Percentiles rank a stretch among this genome's conserved stretches.
These are phyloP conservation scores for Poeciliopsis gracilis DNA, from an alignment of 2,797 vertebrate species.

Conservation along the genomic window DNA sequence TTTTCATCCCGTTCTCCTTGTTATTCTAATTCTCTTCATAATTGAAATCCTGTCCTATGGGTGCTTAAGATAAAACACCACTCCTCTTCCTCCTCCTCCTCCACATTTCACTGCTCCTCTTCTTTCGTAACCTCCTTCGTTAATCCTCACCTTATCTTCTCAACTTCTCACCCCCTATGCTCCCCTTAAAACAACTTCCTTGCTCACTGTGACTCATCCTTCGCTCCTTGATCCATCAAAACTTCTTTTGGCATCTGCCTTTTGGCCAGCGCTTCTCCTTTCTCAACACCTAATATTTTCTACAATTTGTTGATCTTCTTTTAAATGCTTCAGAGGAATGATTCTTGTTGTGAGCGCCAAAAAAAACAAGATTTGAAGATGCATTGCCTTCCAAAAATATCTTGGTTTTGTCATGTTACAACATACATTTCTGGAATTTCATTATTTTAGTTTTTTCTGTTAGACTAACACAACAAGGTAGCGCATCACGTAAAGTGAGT, in stretches of 20 bases:
- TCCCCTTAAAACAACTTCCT: slow-evolving; percentile 43
- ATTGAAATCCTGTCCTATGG: slow-evolving; percentile 4
- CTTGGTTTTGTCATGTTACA: not conserved
- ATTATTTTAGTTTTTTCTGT: not conserved
- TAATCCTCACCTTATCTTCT: slow-evolving; percentile 48
- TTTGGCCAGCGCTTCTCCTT: not conserved
- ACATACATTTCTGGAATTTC: not conserved
- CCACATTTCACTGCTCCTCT: slow-evolving; percentile 22
- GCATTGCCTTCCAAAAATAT: not conserved
- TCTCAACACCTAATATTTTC: not conserved
- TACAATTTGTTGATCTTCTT: not conserved
- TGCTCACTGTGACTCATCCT: slow-evolving; percentile 35
- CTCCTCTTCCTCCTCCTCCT: slow-evolving; percentile 25
- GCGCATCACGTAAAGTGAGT: not conserved
- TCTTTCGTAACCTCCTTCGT: slow-evolving; percentile 26
- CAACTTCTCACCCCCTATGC: slow-evolving; percentile 25
- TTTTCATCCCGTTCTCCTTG: not conserved
- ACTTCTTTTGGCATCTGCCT: slow-evolving; percentile 8
- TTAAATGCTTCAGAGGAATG: not conserved
- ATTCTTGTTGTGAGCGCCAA: not conserved
- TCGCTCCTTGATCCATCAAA: slow-evolving; percentile 23
- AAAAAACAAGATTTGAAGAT: not conserved
- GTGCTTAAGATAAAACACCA: slow-evolving; percentile 17
- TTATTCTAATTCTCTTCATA: not conserved
- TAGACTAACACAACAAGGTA: not conserved